Base-by-base conservation (phyloP, 2,113 vertebrate species). In the Fregetta grallaria region DNA sequence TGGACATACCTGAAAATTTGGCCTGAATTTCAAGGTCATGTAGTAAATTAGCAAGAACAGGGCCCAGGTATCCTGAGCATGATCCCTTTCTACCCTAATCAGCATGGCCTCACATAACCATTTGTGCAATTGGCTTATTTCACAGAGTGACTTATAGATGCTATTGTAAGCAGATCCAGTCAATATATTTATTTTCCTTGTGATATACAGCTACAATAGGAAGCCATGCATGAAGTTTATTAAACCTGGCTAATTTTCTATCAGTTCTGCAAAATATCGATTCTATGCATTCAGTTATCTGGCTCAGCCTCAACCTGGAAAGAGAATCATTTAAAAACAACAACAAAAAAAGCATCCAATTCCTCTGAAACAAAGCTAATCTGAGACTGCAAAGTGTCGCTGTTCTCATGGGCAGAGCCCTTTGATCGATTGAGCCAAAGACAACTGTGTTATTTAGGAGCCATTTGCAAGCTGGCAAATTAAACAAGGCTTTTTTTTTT, bases 211-310 rank as follows among this genome's bases (percentile, higher is more conserved):
- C 91, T 80, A 50, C 71, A 87, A 92, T 71, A 96, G 81, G 94
- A 97, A 96, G 93, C 90, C 95, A 92, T 80, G 97, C 95, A 88
- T 96, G 93, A 92, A 90, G 87, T 97, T 96, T 96, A 96, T 97
- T 96, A 97, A 97, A 96, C 90, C 90, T 83, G 90, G 81, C 91
- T 97, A 97, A 97, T 97, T 96, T 96, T 96, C 96, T 96, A 96
- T 92, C 96, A 74, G 85, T 96, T 96, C 95, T 97, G 90, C 91
- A 23, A 95, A 92, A 77, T 87, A 97, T 97, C 1, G 92, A 97
- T 96, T 88, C 92, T 16, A 7, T 77, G 70, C 82, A 27, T 95
- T 88, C 92, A 40, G 78, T 82, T 77, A 20, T 86, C 81, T 92
- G 87, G 85, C 95, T 93, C 83, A 45, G 78, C 44, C 76, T 94